Base-by-base conservation (phyloP, 2,797 vertebrate genomes). In the Oreochromis grahami region DNA sequence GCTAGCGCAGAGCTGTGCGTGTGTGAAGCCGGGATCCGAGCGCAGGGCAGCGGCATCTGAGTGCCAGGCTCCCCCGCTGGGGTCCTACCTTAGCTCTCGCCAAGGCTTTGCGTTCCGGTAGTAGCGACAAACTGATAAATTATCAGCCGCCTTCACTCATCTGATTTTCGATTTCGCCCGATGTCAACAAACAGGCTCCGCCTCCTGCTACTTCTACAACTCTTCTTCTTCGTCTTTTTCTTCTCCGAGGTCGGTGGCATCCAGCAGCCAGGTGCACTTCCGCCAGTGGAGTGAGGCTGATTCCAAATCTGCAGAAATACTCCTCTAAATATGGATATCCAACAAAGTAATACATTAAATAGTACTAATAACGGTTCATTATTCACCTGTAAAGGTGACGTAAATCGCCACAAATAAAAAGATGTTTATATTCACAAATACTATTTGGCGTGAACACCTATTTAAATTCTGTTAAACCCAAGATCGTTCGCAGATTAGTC, bases 171-270 rank as follows among this genome's bases (percentile, higher is more conserved):
- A 83, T 89, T 91, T 92, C 91, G 86, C 88, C 94, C 90, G 96
- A 96, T 97, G 96, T 96, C 96, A 97, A 97, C 96, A 97, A 96
- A 96, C 96, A 94, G 83, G 84, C 94, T 94, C 89, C 94, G 90
- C 94, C 92, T 94, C 92, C 91, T 88, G 70, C 88, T 87, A 11
- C 78, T 79, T 10, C 76, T 76, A 21, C 48, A 82, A 24, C 58
- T 78, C 51, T 56, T 77, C 48, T 26, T 26, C 26, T 8, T 50
- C 21, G 38, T 63, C 70, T 26, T 51, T 24, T 19, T 32, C 45
- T 12, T 24, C 43, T 45, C 48, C 29, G 26, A 74, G 43, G 7
- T 48, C 24, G 70, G 70, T 29, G 70, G 43, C 43, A 50, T 32
- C 26, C 70, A 32, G 26, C 70, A n/a, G 70, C 26, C 70, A 50